Evolutionary conservation across 2,797 vertebrate species (phyloP), one percentile per base, ranked within the genome.

Genomic region (Luscinia luscinia): DNA sequence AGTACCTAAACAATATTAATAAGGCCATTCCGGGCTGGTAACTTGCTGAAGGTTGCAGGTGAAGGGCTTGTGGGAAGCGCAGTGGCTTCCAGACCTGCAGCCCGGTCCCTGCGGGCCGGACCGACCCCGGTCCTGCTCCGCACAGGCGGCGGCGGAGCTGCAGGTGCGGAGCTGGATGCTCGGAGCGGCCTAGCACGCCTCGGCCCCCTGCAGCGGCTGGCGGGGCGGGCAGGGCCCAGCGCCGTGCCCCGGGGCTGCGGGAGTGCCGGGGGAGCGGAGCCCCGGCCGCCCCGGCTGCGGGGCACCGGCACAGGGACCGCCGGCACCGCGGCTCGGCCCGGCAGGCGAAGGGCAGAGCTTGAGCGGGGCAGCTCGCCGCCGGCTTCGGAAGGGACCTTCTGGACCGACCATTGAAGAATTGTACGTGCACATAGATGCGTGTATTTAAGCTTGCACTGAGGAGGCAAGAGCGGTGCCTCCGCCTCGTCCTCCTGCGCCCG

Each of bases 151-250:
- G 52, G 24, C 7, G 28, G 63, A 7, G 5, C 6, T 61, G 69
- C 21, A 93, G 90, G 85, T 93, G 88, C 46, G 51, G 74, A 23
- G 2, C 59, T 7, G 73, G 59, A 18, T 30, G 17, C 7, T 26
- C 41, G 28, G 52, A 86, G 91, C 41, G 95, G 95, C 95, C 95
- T 95, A 91, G 88, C 17, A 8, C 7, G 0, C n/a, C 61, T 73
- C 30, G 9, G 54, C 11, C 48, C 38, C 45, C 18, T 14, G 11
- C 62, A 38, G 80, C 5, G 14, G 62, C 41, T 43, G 0, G 15
- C 6, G 15, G 85, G 48, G 27, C 13, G 9, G 51, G 15, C 69
- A 77, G 64, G 57, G 51, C 72, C 63, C 75, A 17, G 15, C 7
- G 13, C 69, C 32, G 34, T n/a, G 66, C 27, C 57, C 61, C 32